A percentile compares a stretch with the other conserved stretches of the same genome.
These are phyloP conservation scores for Elaphurus davidianus DNA, from an alignment of 2,113 vertebrate species.

Conservation along the genomic window DNA sequence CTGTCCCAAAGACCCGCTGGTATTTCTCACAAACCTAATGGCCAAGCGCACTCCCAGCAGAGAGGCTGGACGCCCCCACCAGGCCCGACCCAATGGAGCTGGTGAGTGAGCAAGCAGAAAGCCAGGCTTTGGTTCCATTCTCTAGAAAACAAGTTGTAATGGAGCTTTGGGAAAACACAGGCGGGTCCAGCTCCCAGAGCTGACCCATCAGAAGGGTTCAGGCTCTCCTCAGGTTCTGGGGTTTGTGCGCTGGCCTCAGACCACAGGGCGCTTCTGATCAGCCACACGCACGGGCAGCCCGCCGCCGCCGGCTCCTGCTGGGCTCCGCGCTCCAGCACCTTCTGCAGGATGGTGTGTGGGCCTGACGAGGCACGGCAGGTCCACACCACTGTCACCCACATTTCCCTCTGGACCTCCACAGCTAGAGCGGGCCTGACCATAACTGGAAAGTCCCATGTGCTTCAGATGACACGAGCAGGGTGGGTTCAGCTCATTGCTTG, in stretches of 20 bases:
- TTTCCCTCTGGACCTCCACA: not conserved
- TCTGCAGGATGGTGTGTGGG: fast-evolving
- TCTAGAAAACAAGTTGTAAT: not conserved
- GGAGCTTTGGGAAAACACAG: not conserved
- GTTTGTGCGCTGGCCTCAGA: fast-evolving
- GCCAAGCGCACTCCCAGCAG: not conserved
- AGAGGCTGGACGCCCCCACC: not conserved
- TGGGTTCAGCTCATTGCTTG: not conserved
- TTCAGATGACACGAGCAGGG: not conserved
- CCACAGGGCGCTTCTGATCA: not conserved
- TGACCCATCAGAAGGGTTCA: not conserved
- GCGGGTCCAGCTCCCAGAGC: not conserved
- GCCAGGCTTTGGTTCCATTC: not conserved
- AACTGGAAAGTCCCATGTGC: not conserved
- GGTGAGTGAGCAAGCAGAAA: not conserved
- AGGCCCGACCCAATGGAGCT: not conserved
- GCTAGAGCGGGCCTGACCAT: not conserved
- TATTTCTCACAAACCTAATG: not conserved
- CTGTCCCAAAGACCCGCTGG: not conserved
- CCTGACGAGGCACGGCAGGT: not conserved
- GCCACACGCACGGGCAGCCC: fast-evolving
- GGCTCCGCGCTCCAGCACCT: not conserved
- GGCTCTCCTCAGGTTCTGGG: not conserved
- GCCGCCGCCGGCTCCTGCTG: not conserved
- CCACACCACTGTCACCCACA: not conserved